phyloP scores from a whole-genome alignment of 2,888 invertebrate species.

The Eugnorisma glareosa region DNA sequence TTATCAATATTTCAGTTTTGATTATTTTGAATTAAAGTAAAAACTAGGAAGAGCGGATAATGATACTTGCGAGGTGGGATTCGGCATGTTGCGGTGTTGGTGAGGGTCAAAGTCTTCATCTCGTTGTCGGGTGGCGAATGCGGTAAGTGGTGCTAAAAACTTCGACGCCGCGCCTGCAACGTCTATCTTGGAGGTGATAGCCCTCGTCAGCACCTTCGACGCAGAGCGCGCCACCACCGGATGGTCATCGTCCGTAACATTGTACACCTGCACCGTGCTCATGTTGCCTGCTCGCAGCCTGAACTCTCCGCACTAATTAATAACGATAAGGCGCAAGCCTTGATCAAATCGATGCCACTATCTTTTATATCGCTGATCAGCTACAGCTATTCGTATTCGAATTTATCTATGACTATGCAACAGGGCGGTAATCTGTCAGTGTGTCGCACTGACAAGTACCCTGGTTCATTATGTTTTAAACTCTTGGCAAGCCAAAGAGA shows the following conservation, averaged over 20 bases:
- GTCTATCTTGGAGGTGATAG: constrained; percentile 7
- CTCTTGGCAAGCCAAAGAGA: not conserved
- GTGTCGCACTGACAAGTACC: not conserved
- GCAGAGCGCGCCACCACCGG: not conserved
- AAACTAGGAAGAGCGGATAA: not conserved
- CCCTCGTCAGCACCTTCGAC: not conserved
- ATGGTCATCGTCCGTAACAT: not conserved
- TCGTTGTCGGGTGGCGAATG: not conserved
- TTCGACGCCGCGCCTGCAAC: not conserved
- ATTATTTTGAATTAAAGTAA: too few relatives aligned
- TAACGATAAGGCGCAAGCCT: not conserved
- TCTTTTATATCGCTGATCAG: not conserved
- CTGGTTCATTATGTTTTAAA: not conserved
- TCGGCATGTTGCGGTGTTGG: constrained; percentile 91
- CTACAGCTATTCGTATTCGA: not conserved
- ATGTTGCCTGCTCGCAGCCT: not conserved
- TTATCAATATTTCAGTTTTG: too few relatives aligned
- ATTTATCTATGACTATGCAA: not conserved
- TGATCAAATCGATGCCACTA: not conserved
- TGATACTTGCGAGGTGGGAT: constrained; percentile 93
- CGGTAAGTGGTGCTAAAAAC: not conserved
- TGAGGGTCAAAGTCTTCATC: constrained; percentile 92
- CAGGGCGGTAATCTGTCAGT: not conserved
- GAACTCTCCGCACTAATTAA: not conserved
- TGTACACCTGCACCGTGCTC: constrained; percentile 73